phyloP scores from a whole-genome alignment of 2,113 vertebrate genomes.

The Corythornis madagascariensis region DNA sequence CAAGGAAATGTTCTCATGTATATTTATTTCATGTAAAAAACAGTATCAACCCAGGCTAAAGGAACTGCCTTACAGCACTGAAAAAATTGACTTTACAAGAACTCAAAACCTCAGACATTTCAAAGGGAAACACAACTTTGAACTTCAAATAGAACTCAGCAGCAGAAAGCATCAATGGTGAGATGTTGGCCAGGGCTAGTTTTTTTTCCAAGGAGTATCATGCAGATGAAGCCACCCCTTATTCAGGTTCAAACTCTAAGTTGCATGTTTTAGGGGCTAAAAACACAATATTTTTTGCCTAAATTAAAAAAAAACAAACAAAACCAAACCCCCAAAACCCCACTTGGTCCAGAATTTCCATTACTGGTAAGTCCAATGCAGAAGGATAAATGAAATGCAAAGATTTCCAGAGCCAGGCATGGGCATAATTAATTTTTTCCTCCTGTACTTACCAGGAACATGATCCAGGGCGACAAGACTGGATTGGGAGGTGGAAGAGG shows the following conservation, averaged over 20 bases:
- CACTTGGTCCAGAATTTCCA: constrained; percentile 1
- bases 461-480: constrained; percentile 72
- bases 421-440: constrained; percentile 29
- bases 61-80: neutral
- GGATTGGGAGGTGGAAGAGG: constrained; percentile 71
- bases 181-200: neutral
- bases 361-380: neutral
- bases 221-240: neutral
- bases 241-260: neutral
- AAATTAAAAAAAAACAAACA: neutral
- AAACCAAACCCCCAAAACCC: neutral
- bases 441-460: constrained; percentile 68
- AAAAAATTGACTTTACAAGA: constrained; percentile 3
- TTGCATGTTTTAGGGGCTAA: neutral
- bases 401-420: neutral
- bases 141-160: constrained; percentile 24
- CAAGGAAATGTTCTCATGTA: constrained; percentile 33
- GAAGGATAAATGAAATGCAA: constrained; percentile 26
- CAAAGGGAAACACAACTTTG: constrained; percentile 15
- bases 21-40: constrained; percentile 5
- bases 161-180: neutral
- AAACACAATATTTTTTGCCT: neutral
- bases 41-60: neutral
- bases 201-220: constrained; percentile 3
- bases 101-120: constrained; percentile 27